Evolutionary conservation across 2,888 invertebrate genomes (phyloP).

Genomic region (Empis stercorea): DNA sequence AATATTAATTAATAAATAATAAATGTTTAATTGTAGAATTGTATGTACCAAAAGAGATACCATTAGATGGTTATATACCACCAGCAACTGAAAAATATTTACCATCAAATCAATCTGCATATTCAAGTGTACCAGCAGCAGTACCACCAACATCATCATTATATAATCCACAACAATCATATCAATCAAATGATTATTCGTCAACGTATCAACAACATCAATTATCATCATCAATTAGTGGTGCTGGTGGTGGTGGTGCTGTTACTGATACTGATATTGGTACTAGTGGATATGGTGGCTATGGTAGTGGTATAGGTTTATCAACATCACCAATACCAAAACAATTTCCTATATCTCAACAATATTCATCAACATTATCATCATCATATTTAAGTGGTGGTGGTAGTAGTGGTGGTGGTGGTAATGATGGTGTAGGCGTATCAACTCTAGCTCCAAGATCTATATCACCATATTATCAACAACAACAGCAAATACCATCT

Average conservation of each 20-base stretch:
- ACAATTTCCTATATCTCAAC: background rate
- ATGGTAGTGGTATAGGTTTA: background rate
- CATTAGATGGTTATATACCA: slow-evolving; percentile 30
- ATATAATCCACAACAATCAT: slow-evolving; percentile 18
- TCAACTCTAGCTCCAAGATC: slow-evolving; percentile 18
- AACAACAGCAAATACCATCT: background rate
- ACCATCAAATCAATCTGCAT: slow-evolving; percentile 40
- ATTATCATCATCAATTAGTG: slow-evolving; percentile 2
- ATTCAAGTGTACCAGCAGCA: slow-evolving; percentile 20
- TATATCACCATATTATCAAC: slow-evolving; percentile 19
- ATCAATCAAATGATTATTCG: slow-evolving; percentile 29
- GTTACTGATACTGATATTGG: background rate
- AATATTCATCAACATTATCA: background rate
- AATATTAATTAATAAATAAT: background rate
- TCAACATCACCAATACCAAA: background rate
- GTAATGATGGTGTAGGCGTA: background rate
- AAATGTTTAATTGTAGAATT: slow-evolving; percentile 19
- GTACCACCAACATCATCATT: slow-evolving; percentile 29
- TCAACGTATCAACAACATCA: slow-evolving; percentile 30
- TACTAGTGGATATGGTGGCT: background rate
- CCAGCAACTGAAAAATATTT: slow-evolving; percentile 18
- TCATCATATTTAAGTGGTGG: background rate
- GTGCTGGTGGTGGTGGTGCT: background rate
- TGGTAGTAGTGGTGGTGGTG: background rate
- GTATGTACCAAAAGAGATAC: slow-evolving; percentile 34